Evolutionary conservation across 2,888 invertebrate species (phyloP).

Genomic region (Aphodius sticticus): DNA sequence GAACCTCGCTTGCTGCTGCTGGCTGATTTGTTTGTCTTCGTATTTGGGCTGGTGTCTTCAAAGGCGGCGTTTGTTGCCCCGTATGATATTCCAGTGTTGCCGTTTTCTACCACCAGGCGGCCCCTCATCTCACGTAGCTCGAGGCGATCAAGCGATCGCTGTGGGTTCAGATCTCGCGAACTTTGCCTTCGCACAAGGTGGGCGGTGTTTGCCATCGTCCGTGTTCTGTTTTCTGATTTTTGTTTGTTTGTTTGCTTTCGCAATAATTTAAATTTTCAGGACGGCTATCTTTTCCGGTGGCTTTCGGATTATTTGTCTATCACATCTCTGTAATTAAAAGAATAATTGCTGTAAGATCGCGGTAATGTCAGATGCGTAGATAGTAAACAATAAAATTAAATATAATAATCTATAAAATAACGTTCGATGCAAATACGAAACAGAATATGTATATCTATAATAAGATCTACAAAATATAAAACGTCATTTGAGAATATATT

Average conservation of each 20-base stretch:
- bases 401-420: too few species aligned
- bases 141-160: conserved; percentile 83
- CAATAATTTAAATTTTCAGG: background rate
- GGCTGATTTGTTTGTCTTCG: conserved; percentile 54
- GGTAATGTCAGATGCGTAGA: background rate
- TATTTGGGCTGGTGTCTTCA: conserved; percentile 68
- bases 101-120: conserved; percentile 67
- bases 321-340: conserved; percentile 30
- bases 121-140: conserved; percentile 88
- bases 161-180: conserved; percentile 80
- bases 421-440: too few species aligned
- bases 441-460: too few species aligned
- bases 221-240: background rate
- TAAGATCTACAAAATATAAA: too few species aligned
- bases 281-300: background rate
- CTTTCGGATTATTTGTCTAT: conserved; percentile 14
- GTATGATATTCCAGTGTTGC: conserved; percentile 66
- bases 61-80: conserved; percentile 90
- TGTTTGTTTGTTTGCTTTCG: background rate
- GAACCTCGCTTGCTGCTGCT: conserved; percentile 70
- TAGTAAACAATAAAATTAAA: too few species aligned
- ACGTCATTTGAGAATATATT: too few species aligned
- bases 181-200: conserved; percentile 89
- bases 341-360: background rate
- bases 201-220: conserved; percentile 85